phyloP scores from a whole-genome alignment of 2,888 invertebrate genomes.

The Cyclophora punctaria region DNA sequence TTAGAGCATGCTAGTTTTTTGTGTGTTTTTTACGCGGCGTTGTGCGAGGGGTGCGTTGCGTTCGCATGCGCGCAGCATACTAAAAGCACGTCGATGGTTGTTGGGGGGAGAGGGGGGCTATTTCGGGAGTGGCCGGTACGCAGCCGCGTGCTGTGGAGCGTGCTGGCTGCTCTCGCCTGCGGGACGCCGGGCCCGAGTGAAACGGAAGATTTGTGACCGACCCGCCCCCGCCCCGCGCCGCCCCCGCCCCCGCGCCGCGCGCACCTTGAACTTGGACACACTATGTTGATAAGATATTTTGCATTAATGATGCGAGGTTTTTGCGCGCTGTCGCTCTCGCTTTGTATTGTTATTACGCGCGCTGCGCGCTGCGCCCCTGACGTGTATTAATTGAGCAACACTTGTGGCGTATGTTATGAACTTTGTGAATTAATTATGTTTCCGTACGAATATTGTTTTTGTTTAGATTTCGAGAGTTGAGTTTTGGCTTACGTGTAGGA shows the following conservation, averaged over 20 bases:
- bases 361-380: too few species aligned
- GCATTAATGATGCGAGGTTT: neutral
- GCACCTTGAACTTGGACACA: slow-evolving; percentile 23
- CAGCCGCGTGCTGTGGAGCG: slow-evolving; percentile 74
- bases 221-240: slow-evolving; percentile 32
- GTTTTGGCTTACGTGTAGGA: too few species aligned
- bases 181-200: slow-evolving; percentile 71
- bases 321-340: neutral
- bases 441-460: too few species aligned
- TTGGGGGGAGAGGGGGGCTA: slow-evolving; percentile 64
- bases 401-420: too few species aligned
- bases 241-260: slow-evolving; percentile 30
- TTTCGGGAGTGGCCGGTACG: slow-evolving; percentile 74
- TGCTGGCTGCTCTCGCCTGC: slow-evolving; percentile 68
- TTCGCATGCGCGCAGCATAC: slow-evolving; percentile 76
- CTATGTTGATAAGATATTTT: neutral
- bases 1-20: slow-evolving; percentile 22
- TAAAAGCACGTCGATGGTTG: slow-evolving; percentile 73
- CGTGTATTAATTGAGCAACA: too few species aligned
- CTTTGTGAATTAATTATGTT: too few species aligned
- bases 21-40: slow-evolving; percentile 43
- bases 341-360: too few species aligned
- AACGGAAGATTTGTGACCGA: slow-evolving; percentile 72
- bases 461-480: too few species aligned
- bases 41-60: slow-evolving; percentile 68